Base-by-base conservation (phyloP, 2,797 vertebrate species). In the Helarctos malayanus region DNA sequence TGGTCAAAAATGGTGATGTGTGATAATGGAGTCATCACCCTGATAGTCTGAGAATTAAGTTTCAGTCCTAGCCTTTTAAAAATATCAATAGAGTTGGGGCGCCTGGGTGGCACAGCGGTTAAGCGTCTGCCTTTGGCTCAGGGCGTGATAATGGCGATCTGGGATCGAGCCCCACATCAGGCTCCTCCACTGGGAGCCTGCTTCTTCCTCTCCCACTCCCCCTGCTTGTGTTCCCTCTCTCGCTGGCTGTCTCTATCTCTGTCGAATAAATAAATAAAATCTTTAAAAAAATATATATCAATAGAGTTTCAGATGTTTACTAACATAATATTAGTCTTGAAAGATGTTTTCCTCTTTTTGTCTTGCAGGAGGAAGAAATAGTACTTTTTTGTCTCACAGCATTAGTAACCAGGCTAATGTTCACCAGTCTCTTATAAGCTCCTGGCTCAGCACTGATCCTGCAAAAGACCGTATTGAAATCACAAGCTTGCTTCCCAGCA, bases 381-480 rank as follows among this genome's bases (percentile, higher is more conserved):
- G 95, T 95, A 99, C 99, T 81, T 99, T 99, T 96, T 97, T 99
- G 78, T 99, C 99, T 32, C 99, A 99, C 91, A 99, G 97, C 96
- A 97, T 99, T 0, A 97, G 98, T 97, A 99, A 99, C 73, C 99
- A 99, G 2, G 98, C 98, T 4, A 98, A 98, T 41, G 98, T 98
- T 59, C 99, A 99, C 97, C 99, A 99, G 96, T 99, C 99, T 93
- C 97, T 99, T 80, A 98, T 99, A 97, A 99, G 98, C 59, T 98
- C 99, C 79, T 99, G 99, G 99, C 99, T 99, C 93, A 99, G 98
- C 85, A 99, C 99, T 15, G 99, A 99, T 98, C 99, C 99, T 80
- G 99, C 99, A 86, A 99, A 99, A 98, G 99, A 99, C 84, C 99
- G 99, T 29, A 99, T 99, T 98, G 99, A 99, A 98, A 99, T 99